Percentiles rank a stretch among this genome's conserved stretches.
These are phyloP conservation scores for Allacma fusca DNA, from an alignment of 2,888 invertebrate species.

Conservation along the genomic window DNA sequence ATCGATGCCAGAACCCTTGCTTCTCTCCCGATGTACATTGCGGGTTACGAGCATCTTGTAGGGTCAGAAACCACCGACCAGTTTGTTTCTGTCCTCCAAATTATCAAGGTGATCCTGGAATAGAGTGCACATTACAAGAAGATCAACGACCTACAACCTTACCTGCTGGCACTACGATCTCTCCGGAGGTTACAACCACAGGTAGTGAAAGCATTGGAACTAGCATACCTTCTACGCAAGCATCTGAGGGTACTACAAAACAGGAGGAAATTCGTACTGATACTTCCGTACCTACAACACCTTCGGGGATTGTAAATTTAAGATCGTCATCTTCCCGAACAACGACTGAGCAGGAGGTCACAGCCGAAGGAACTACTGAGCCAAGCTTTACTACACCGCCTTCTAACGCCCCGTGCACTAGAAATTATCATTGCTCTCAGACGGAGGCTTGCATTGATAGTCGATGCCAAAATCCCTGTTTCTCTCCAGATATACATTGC, in stretches of 20 bases:
- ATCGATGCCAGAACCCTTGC: slow-evolving; percentile 80
- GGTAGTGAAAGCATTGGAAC: too few relatives aligned
- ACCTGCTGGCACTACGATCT: too few relatives aligned
- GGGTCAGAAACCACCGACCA: slow-evolving; percentile 76
- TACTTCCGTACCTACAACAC: too few relatives aligned
- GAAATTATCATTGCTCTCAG: slow-evolving; percentile 84
- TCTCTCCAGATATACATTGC: slow-evolving; percentile 62
- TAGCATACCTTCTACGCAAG: too few relatives aligned
- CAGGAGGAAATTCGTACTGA: too few relatives aligned
- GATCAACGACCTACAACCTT: too few relatives aligned
- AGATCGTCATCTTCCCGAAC: too few relatives aligned
- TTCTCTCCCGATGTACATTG: slow-evolving; percentile 65
- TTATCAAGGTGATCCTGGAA: slow-evolving; percentile 76
- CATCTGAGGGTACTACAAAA: too few relatives aligned
- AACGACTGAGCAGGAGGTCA: too few relatives aligned
- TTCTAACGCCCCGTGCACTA: slow-evolving; percentile 54
- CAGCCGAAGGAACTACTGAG: slow-evolving; percentile 66
- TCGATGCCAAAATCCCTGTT: slow-evolving; percentile 80
- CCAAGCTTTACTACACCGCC: slow-evolving; percentile 68
- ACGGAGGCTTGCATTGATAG: slow-evolving; percentile 84
- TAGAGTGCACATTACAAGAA: slow-evolving; percentile 70
- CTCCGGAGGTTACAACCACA: too few relatives aligned
- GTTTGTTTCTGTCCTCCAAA: slow-evolving; percentile 74
- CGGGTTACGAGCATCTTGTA: slow-evolving; percentile 67
- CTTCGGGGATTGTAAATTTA: too few relatives aligned